A percentile compares a stretch with the other conserved stretches of the same genome.
Conservation (phyloP, 2,113 vertebrate genomes). For the Sminthopsis crassicaudata region DNA sequence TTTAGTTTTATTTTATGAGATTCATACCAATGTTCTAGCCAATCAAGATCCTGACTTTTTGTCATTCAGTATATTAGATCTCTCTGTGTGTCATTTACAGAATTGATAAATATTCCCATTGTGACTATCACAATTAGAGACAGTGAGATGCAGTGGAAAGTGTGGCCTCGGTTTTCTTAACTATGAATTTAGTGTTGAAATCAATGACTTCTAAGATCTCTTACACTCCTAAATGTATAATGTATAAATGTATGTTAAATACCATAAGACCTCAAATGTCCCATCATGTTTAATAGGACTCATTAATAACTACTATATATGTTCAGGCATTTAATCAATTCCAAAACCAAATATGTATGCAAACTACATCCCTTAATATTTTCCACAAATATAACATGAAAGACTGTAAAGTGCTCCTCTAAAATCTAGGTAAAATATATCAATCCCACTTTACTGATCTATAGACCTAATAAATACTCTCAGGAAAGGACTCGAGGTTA, state of each 20-base stretch:
- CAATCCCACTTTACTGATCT: neutral
- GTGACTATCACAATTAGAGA: neutral
- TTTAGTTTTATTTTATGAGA: neutral
- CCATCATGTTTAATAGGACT: neutral
- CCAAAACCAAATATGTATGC: neutral
- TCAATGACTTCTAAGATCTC: neutral
- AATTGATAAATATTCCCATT: neutral
- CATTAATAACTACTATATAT: neutral
- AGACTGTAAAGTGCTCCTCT: neutral
- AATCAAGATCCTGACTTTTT: neutral
- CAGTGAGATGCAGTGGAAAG: neutral
- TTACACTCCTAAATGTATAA: neutral
- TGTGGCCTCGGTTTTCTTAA: neutral
- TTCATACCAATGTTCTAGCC: neutral
- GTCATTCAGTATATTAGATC: neutral
- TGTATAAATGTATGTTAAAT: neutral
- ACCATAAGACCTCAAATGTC: neutral
- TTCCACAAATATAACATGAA: neutral
- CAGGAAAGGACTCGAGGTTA: neutral
- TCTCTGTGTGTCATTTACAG: neutral
- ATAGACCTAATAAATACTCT: neutral
- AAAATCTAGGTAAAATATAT: neutral
- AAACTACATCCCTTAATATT: neutral
- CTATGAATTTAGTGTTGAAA: neutral
- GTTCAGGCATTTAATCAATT: neutral